Base-by-base conservation (phyloP, 2,113 vertebrate genomes). In the Martes martes region DNA sequence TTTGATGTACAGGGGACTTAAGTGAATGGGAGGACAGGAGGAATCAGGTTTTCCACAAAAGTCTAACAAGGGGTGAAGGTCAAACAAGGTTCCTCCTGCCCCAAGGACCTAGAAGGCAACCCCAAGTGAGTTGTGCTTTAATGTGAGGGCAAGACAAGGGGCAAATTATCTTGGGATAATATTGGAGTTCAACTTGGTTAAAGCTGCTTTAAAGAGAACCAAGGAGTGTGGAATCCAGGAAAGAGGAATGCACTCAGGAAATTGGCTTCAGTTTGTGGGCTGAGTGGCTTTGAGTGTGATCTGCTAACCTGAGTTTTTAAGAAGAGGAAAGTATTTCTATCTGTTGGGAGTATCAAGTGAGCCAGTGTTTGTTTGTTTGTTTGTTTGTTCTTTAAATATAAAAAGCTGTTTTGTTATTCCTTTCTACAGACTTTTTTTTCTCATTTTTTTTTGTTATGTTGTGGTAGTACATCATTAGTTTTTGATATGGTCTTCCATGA, bases 281-380 rank as follows among this genome's bases (percentile, higher is more conserved):
- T 15, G 24, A 74, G 3, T 1, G 42, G 2, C 21, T n/a, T 13
- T n/a, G 50, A 26, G 42, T 2, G 1, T 47, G 18, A 23, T 1
- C 9, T 0, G 9, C 7, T 36, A 23, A 31, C 28, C 36, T 11
- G 21, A 59, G 26, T 31, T 85, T 33, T 15, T 52, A 74, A 31
- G 8, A 6, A 55, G 88, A 87, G 24, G 31, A 50, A 90, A 52
- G 6, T 2, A 7, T n/a, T 83, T 67, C 36, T 21, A 7, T 13
- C 11, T 86, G 11, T 19, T n/a, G 19, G 10, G 55, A 90, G 39
- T 42, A 23, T 9, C 47, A 21, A 2, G 16, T 19, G 39, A 18
- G 9, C 11, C 36, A 11, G 11, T 1, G 10, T 15, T 21, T 15
- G 7, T 59, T 59, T 59, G 18, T 57, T 21, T 57, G 55, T 57